Evolutionary conservation across 1,140 invertebrate species (phyloP), one percentile per base, ranked within the genome.

Genomic region (Rhagoletis zephyria): DNA sequence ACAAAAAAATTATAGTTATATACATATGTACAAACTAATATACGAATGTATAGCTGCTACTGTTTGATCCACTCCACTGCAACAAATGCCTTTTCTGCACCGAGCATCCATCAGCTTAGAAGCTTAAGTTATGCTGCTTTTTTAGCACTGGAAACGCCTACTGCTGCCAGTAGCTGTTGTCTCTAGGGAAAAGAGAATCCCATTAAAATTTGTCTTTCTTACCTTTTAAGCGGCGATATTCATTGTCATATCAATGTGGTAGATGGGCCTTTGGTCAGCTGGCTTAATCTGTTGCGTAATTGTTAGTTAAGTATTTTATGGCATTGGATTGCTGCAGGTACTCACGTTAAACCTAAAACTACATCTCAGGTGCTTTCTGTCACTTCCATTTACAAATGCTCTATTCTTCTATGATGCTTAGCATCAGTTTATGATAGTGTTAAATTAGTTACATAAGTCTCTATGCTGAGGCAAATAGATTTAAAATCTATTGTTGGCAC

Each of bases 221-320:
- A 0, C 10, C 40, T 40, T 12, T 67, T 42, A 3, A 74, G 9
- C 40, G 40, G 45, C 7, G 40, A 40, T 67, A 16, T 74, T 74
- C 42, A 48, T 4, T 74, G 67, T 48, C 67, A 74, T 74, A 48
- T 45, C 67, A 74, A 45, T 42, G 16, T 12, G 5, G 42, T n/a
- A 45, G 67, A 74, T 74, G 16, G 67, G 67, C 67, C 40, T 74
- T 74, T 48, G 45, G 67, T 74, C 67, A 74, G 67, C 67, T 74
- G 45, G 30, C 30, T 4, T 74, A 48, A 45, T 45, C 67, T 74
- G 12, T 45, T 40, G 5, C 42, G 42, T 74, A 74, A 74, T 74
- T 45, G 42, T 16, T 45, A 6, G 42, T n/a, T 74, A 45, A 74
- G 67, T 74, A 74, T 74, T 74, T 12, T 74, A 74, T 10, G 6